phyloP scores from a whole-genome alignment of 2,888 invertebrate genomes.

The Nebria brevicollis region DNA sequence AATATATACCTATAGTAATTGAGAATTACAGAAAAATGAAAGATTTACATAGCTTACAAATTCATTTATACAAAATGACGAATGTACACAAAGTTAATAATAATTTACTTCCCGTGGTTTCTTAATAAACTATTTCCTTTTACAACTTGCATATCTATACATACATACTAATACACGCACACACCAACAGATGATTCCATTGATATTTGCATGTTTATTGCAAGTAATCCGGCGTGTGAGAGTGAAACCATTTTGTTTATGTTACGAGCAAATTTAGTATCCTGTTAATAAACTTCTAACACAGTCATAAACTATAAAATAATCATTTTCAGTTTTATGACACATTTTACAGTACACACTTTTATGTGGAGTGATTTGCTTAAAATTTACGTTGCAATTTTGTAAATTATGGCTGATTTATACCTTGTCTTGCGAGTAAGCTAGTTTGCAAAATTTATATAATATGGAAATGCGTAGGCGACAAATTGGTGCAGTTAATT shows the following conservation, averaged over 20 bases:
- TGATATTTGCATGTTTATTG: slow-evolving; percentile 41
- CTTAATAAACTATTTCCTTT: slow-evolving; percentile 1
- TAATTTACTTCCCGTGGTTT: not conserved
- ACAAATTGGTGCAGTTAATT: not conserved
- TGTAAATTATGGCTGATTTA: not conserved
- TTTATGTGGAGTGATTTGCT: not conserved
- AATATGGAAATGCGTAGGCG: not conserved
- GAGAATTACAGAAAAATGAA: not conserved
- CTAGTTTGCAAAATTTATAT: not conserved
- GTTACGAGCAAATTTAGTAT: slow-evolving; percentile 43
- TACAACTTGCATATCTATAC: not conserved
- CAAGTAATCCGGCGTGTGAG: slow-evolving; percentile 34
- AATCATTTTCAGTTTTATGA: not conserved
- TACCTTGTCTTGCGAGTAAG: not conserved
- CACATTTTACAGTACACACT: not conserved
- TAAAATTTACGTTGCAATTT: not conserved
- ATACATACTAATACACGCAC: not conserved
- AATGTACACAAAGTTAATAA: not conserved
- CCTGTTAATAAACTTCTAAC: slow-evolving; percentile 45
- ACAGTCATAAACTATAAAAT: not conserved
- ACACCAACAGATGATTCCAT: not conserved
- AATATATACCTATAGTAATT: too few species aligned
- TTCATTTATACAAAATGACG: slow-evolving; percentile 1
- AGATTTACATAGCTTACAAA: not conserved
- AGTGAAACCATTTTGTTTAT: slow-evolving; percentile 45